A percentile compares a stretch with the other conserved stretches of the same genome.
These are phyloP conservation scores for Meliscaeva auricollis DNA, from an alignment of 2,888 invertebrate genomes.

Conservation along the genomic window DNA sequence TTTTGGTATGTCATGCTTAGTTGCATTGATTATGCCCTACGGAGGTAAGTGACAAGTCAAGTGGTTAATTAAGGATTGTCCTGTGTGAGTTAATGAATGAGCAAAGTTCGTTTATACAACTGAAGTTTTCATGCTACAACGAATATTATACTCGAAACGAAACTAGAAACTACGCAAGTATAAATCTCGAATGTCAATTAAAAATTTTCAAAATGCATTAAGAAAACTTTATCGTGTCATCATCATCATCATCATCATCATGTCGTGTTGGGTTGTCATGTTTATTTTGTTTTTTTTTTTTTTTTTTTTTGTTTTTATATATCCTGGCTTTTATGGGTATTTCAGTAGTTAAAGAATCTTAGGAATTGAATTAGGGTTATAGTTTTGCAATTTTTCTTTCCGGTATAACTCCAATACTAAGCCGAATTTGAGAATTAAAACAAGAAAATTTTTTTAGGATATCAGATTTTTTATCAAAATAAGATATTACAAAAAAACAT, in stretches of 20 bases:
- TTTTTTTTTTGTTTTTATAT: background rate
- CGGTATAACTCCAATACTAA: no score
- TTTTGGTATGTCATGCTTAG: conserved; percentile 6
- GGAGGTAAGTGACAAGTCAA: conserved; percentile 69
- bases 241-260: background rate
- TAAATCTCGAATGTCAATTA: conserved; percentile 71
- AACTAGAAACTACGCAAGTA: conserved; percentile 10
- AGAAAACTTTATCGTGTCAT: conserved; percentile 55
- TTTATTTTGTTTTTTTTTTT: background rate
- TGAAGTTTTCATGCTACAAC: background rate
- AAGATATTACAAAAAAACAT: no score
- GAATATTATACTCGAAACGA: no score
- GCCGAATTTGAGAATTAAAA: no score
- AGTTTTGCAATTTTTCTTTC: no score
- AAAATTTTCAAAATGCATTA: conserved; percentile 66
- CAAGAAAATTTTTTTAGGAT: no score
- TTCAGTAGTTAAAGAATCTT: no score
- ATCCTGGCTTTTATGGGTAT: background rate
- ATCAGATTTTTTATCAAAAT: no score
- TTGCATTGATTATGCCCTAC: conserved; percentile 60
- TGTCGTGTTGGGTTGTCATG: background rate
- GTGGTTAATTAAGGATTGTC: conserved; percentile 73
- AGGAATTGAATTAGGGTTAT: no score
- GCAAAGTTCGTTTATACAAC: conserved; percentile 16
- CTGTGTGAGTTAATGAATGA: conserved; percentile 53